phyloP scores from a whole-genome alignment of 2,888 invertebrate species.

The Elgonia sp. region DNA sequence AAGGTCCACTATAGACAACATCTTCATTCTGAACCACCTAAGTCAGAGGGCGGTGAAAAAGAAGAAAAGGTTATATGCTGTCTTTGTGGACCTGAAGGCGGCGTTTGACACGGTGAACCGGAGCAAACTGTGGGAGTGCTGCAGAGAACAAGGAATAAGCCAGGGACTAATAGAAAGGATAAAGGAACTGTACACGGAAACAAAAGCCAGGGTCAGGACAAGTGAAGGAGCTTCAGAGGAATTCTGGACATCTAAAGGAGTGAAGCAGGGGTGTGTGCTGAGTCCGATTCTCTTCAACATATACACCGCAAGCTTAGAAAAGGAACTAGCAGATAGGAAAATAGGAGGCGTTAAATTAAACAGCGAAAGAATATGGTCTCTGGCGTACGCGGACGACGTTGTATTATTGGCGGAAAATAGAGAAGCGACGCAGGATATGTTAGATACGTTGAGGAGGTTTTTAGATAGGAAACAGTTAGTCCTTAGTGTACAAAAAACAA shows the following conservation, averaged over 20 bases:
- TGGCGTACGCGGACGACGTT: neutral
- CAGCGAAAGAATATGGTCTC: neutral
- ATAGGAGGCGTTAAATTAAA: neutral
- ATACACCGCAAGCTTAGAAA: neutral
- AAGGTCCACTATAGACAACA: neutral
- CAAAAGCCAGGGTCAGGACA: neutral
- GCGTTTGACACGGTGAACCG: neutral
- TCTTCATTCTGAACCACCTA: neutral
- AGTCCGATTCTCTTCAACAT: neutral
- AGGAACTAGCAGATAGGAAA: neutral
- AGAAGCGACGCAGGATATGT: neutral
- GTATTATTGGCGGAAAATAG: neutral
- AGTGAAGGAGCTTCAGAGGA: neutral
- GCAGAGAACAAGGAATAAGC: neutral
- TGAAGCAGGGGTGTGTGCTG: slow-evolving; percentile 6
- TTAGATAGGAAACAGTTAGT: neutral
- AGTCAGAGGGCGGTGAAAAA: neutral
- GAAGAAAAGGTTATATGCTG: neutral
- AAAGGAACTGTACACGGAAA: neutral
- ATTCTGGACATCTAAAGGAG: neutral
- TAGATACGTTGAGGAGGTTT: neutral
- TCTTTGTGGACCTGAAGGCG: neutral
- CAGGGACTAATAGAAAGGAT: neutral
- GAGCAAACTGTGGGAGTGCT: neutral
- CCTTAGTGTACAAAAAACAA: neutral